phyloP scores from a whole-genome alignment of 2,113 vertebrate genomes.

The Pangasianodon gigas region DNA sequence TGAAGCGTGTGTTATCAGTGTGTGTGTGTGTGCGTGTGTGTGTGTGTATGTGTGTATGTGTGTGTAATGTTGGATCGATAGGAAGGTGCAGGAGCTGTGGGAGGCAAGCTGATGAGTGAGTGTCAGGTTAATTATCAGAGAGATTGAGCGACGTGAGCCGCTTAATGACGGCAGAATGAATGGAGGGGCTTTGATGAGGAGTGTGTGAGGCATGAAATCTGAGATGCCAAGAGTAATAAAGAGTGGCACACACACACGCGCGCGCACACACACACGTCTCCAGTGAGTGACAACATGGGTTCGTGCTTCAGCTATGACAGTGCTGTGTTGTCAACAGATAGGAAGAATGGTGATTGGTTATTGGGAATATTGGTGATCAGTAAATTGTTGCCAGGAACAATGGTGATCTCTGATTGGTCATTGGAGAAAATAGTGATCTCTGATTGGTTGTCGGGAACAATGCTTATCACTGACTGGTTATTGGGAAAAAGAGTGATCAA shows the following conservation, averaged over 20 bases:
- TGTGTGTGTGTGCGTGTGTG: slow-evolving; percentile 47
- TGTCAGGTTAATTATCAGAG: slow-evolving; percentile 78
- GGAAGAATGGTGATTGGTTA: neutral
- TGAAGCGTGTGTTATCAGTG: slow-evolving; percentile 18
- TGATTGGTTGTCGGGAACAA: neutral
- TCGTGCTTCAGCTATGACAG: slow-evolving; percentile 61
- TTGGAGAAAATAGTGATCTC: neutral
- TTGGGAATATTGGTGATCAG: neutral
- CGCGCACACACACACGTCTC: slow-evolving; percentile 69
- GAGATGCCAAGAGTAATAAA: slow-evolving; percentile 99
- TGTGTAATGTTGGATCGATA: slow-evolving; percentile 17
- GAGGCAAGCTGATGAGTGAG: slow-evolving; percentile 71
- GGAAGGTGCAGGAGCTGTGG: slow-evolving; percentile 60
- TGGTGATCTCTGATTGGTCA: neutral
- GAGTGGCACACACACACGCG: slow-evolving; percentile 75
- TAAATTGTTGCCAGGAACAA: neutral
- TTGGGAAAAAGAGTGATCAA: neutral
- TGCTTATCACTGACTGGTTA: neutral
- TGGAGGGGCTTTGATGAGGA: slow-evolving; percentile 67
- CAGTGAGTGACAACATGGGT: slow-evolving; percentile 76
- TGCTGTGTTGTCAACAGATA: slow-evolving; percentile 63
- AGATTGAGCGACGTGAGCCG: slow-evolving; percentile 75
- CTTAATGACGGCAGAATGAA: slow-evolving; percentile 74
- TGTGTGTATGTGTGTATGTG: slow-evolving; percentile 29
- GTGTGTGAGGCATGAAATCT: slow-evolving; percentile 95